Conservation (phyloP, 2,888 invertebrate genomes). For the Euspilapteryx auroguttella region DNA sequence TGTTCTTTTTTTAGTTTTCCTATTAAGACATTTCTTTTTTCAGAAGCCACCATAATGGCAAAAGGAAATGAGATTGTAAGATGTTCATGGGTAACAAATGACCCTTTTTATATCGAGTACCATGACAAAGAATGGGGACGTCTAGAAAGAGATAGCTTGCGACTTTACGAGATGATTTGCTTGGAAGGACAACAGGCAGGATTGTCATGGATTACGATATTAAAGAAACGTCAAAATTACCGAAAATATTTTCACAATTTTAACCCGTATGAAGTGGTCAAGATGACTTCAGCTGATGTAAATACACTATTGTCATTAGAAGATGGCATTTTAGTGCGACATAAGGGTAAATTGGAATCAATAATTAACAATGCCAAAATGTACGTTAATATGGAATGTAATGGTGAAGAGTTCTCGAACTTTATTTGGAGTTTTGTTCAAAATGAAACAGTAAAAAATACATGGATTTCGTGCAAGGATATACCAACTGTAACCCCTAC, state of each 20-base stretch:
- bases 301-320: conserved; percentile 13
- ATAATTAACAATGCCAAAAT: conserved; percentile 36
- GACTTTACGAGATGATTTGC: conserved; percentile 42
- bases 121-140: conserved; percentile 48
- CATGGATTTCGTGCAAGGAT: conserved; percentile 20
- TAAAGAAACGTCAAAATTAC: conserved; percentile 38
- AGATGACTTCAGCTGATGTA: conserved; percentile 18
- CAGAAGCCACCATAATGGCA: no score
- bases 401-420: conserved; percentile 25
- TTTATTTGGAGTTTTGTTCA: conserved; percentile 40
- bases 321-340: conserved; percentile 24
- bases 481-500: conserved; percentile 23
- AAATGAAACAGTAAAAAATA: conserved; percentile 24
- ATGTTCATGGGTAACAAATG: conserved; percentile 33
- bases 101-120: conserved; percentile 32
- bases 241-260: conserved; percentile 25
- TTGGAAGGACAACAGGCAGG: conserved; percentile 51
- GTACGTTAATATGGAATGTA: conserved; percentile 25
- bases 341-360: conserved; percentile 34
- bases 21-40: no score
- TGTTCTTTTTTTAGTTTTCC: no score
- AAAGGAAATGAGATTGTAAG: no score
- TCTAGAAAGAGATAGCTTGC: conserved; percentile 21
- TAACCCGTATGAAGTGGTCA: conserved; percentile 22
- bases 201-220: conserved; percentile 39